Base-by-base conservation (phyloP, 2,797 vertebrate species). In the Pangasius djambal region DNA sequence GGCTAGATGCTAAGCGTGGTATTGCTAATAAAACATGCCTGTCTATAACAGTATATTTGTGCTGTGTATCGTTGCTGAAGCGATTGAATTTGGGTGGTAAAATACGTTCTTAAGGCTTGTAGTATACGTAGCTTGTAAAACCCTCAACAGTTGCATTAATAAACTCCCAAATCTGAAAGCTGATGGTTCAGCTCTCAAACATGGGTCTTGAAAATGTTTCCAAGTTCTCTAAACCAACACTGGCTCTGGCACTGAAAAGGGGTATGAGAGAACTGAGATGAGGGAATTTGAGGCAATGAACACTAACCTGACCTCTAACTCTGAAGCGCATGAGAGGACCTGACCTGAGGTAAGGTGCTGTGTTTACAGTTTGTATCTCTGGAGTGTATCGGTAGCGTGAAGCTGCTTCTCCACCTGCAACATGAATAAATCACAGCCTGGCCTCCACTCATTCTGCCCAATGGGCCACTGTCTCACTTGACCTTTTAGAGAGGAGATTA, bases 401-500 rank as follows among this genome's bases (percentile, higher is more conserved):
- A 72, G 81, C 90, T 87, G 89, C 87, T 89, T 70, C 77, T 83
- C 91, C 90, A 94, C 92, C 89, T 89, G 90, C 90, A 91, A 92
- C 89, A 92, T 87, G 92, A 91, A 91, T 92, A 93, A 88, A 90
- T 90, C 85, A 89, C 85, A 87, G 78, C 93, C 79, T 82, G 88
- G 88, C 88, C 52, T 79, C 59, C 31, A 83, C 83, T 85, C 88
- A 88, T 81, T 82, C 74, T 89, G 87, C 89, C 88, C 87, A 88
- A 90, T 88, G 85, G 92, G 91, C 91, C 88, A 79, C 90, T 90
- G 93, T 93, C 93, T 91, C 79, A 89, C 92, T 93, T 94, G 93
- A 95, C 95, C 94, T 95, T 95, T 95, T 90, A 77, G 90, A 93
- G 90, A 91, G 91, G 86, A 94, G 94, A 94, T 94, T 94, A 93